Base-by-base conservation (phyloP, 2,797 vertebrate species). In the Spea hammondii region DNA sequence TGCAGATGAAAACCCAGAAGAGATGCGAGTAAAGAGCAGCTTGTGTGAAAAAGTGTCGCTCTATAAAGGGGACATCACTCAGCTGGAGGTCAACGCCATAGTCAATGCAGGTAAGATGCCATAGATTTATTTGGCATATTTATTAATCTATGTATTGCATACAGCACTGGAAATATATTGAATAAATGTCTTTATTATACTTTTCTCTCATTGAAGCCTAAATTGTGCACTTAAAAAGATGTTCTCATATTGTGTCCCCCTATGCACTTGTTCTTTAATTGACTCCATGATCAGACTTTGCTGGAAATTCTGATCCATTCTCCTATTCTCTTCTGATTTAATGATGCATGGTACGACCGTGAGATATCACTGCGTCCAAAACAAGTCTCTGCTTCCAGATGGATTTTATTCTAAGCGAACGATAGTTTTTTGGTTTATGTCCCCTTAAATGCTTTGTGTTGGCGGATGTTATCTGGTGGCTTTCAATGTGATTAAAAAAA, bases 1-100 rank as follows among this genome's bases (percentile, higher is more conserved):
- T 86, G 70, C 85, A 97, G 96, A 88, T 83, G 90, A 92, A 86
- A 91, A 88, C 2, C 45, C 90, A 70, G 93, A 94, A 69, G 94
- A 96, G 79, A 85, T 87, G 78, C 91, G 87, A 53, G 83, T 87
- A 83, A 91, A 86, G 86, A 90, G 69, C 88, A 90, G 83, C 46
- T 86, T 94, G 87, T 94, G 89, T 57, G 95, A 97, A 84, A 98
- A 98, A 88, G 94, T 99, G 17, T 98, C 96, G 84, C 95, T 99
- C 72, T 97, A 99, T 78, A 95, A 94, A 93, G 98, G 98, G 72
- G 98, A 99, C 87, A 99, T 99, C 79, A 99, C 98, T 0, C 83
- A 94, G 83, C 91, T 99, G 82, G 97, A 99, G 87, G 88, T 97
- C 83, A 97, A 99, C 70, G 97, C 96, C 85, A 96, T 99, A 44